Percentiles rank a stretch among this genome's conserved stretches.
These are phyloP conservation scores for Gobionotothen gibberifrons DNA, from an alignment of 2,797 vertebrate genomes.

Conservation along the genomic window DNA sequence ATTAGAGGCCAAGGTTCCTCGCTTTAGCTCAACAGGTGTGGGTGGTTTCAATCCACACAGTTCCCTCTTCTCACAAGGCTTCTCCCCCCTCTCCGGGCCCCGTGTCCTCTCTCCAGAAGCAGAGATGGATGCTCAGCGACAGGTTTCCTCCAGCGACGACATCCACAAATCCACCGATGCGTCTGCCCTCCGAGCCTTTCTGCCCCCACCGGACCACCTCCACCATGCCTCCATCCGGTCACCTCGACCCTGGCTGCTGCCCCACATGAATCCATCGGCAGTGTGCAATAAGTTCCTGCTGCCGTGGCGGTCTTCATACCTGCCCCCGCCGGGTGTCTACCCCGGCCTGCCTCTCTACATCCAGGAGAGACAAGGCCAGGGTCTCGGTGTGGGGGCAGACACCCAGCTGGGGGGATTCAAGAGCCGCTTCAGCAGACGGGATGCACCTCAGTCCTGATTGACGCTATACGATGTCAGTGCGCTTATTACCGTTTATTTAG, in stretches of 20 bases:
- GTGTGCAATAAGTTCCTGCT: conserved; percentile 53
- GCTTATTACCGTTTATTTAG: neutral
- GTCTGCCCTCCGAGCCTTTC: conserved; percentile 2
- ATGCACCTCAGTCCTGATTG: conserved; percentile 55
- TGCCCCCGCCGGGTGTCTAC: conserved; percentile 51
- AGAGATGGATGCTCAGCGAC: conserved; percentile 44
- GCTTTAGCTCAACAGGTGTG: conserved; percentile 6
- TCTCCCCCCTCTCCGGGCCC: conserved; percentile 6
- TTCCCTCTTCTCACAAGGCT: neutral
- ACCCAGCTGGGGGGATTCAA: conserved; percentile 37
- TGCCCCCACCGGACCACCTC: conserved; percentile 10
- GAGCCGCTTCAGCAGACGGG: conserved; percentile 44
- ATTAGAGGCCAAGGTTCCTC: neutral
- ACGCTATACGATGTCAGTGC: conserved; percentile 6
- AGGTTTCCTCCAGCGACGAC: conserved; percentile 67
- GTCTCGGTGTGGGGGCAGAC: conserved; percentile 26
- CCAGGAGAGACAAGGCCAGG: conserved; percentile 37
- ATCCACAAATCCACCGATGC: conserved; percentile 4
- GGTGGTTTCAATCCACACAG: conserved; percentile 9
- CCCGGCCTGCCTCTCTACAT: conserved; percentile 59
- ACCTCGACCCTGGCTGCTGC: conserved; percentile 60
- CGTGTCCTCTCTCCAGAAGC: conserved; percentile 26
- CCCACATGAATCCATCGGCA: conserved; percentile 40
- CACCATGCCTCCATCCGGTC: conserved; percentile 23
- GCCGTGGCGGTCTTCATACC: conserved; percentile 64